Base-by-base conservation (phyloP, 2,113 vertebrate species). In the Motacilla tschutschensis region DNA sequence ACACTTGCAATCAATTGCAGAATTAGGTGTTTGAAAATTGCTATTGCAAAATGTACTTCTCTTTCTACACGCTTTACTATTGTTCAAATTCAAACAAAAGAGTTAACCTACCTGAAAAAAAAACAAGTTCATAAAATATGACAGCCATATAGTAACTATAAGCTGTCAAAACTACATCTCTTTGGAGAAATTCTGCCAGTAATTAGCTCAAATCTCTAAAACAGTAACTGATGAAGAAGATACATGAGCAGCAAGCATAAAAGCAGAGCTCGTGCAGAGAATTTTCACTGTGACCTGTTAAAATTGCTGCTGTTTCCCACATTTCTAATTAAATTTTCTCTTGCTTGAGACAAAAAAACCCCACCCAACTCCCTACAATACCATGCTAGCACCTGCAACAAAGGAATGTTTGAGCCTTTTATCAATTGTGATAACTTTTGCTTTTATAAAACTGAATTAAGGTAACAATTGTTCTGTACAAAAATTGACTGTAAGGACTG, bases 401-500 rank as follows among this genome's bases (percentile, higher is more conserved):
- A 77, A 81, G 10, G 9, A 4, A 77, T 53, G 10, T 24, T 58
- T 51, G 14, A 55, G 33, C 5, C 15, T 67, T 79, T 76, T 35
- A 53, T 40, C 41, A 67, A 8, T 25, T 5, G 24, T 0, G 11
- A 8, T 57, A 87, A 50, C 7, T n/a, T 43, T 2, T 59, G 33
- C 33, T 73, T 65, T 77, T 78, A 54, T 33, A 47, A 41, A 51
- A 21, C 31, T 75, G 40, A 9, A 46, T 41, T 70, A 69, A 35
- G 24, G 33, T 29, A 79, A 48, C 6, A 54, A 55, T 4, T 54
- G 24, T 16, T 35, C 19, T 54, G 16, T 47, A 54, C 38, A 65
- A 59, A 77, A 79, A 26, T 3, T 17, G 18, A 47, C 28, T 0
- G 0, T 3, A 43, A 58, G 21, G 25, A 26, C 8, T 72, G 12